Evolutionary conservation across 2,888 invertebrate species (phyloP).

Genomic region (Mesorhabditis belari): DNA sequence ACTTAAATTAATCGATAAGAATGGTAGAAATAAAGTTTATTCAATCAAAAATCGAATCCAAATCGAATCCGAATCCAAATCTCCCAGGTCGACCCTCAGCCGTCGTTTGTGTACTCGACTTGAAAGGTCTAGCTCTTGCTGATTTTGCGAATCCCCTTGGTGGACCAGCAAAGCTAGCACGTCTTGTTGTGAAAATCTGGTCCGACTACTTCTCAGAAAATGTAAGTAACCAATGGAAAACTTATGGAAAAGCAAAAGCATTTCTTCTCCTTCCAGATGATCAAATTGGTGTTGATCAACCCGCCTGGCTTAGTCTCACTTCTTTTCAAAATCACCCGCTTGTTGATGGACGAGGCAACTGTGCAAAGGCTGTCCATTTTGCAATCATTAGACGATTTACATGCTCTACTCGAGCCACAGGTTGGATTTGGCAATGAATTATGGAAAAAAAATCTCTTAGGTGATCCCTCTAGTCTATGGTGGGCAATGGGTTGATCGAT

Average conservation of each 20-base stretch:
- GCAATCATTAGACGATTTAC: constrained; percentile 31
- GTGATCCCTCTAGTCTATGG: constrained; percentile 41
- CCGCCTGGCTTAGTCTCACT: constrained; percentile 44
- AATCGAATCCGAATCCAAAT: neutral
- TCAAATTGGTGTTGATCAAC: constrained; percentile 40
- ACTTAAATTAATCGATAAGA: too few relatives aligned
- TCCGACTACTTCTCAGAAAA: constrained; percentile 47
- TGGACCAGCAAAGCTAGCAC: constrained; percentile 37
- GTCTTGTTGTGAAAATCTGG: constrained; percentile 46
- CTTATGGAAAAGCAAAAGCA: neutral
- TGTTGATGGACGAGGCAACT: constrained; percentile 35
- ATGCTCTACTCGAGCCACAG: constrained; percentile 27
- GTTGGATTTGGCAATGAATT: constrained; percentile 3
- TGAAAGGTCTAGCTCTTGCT: constrained; percentile 36
- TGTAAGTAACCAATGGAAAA: constrained; percentile 18
- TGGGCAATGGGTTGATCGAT: constrained; percentile 35
- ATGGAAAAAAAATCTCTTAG: constrained; percentile 7
- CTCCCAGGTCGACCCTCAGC: constrained; percentile 31
- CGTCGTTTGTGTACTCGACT: constrained; percentile 43
- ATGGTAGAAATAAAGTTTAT: too few relatives aligned
- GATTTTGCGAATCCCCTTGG: constrained; percentile 47
- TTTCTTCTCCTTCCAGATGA: constrained; percentile 27
- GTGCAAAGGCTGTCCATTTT: constrained; percentile 35
- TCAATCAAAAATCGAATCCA: neutral
- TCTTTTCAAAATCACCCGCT: constrained; percentile 36